These are phyloP conservation scores for Nanorana parkeri DNA, from an alignment of 2,113 vertebrate genomes.

Conservation along the genomic window DNA sequence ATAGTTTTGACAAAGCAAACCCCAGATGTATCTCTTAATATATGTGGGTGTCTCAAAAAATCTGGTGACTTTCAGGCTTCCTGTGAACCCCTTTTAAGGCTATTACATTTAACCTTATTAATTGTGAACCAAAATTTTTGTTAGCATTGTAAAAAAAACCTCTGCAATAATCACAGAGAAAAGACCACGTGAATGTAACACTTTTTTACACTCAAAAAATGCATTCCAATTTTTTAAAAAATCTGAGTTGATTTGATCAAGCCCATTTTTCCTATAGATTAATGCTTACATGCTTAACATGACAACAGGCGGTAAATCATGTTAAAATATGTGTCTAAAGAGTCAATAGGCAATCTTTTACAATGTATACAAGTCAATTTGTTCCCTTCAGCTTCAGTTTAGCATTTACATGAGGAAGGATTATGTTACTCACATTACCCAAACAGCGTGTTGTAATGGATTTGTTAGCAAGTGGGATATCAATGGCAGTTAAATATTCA, in stretches of 20 bases:
- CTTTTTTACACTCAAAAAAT: too few species aligned
- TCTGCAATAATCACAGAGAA: too few species aligned
- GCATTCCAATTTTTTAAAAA: too few species aligned
- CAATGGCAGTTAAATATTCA: constrained; percentile 75
- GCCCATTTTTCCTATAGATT: constrained; percentile 60
- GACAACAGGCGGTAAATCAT: constrained; percentile 47
- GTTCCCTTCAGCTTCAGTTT: constrained; percentile 67
- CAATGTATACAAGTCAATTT: constrained; percentile 57
- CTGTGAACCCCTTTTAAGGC: too few species aligned
- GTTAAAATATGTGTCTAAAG: constrained; percentile 60
- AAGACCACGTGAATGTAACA: too few species aligned
- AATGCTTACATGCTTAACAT: constrained; percentile 58
- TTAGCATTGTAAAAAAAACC: too few species aligned
- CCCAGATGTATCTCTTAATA: too few species aligned
- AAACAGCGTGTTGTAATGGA: constrained; percentile 74
- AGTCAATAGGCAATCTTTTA: constrained; percentile 58
- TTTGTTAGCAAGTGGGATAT: constrained; percentile 73
- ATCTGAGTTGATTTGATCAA: background rate
- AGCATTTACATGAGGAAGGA: constrained; percentile 68
- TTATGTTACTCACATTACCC: constrained; percentile 76
- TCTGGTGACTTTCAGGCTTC: too few species aligned
- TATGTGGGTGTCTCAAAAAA: too few species aligned
- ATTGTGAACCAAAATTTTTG: too few species aligned
- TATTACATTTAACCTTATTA: too few species aligned
- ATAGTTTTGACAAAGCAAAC: too few species aligned